phyloP scores from a whole-genome alignment of 2,888 invertebrate species.

The Melitaea athalia region DNA sequence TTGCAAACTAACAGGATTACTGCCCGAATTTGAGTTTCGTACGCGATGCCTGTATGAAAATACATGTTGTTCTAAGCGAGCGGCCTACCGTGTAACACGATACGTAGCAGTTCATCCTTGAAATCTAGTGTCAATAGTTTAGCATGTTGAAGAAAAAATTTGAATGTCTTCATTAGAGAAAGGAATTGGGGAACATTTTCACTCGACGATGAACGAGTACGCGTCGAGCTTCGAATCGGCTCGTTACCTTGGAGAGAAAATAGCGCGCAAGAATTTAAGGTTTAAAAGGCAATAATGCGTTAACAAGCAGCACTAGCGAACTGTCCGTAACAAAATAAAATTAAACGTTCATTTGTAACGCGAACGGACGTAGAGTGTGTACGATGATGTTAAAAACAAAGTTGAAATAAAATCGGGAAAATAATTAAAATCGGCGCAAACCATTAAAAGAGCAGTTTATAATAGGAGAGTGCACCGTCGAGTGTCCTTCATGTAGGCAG shows the following conservation, averaged over 20 bases:
- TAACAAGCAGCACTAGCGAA: slow-evolving; percentile 19
- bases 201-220: slow-evolving; percentile 10
- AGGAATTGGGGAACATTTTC: slow-evolving; percentile 9
- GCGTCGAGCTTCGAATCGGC: slow-evolving; percentile 30
- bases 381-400: slow-evolving; percentile 44
- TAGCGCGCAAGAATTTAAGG: slow-evolving; percentile 29
- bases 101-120: slow-evolving; percentile 30
- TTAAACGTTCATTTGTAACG: slow-evolving; percentile 27
- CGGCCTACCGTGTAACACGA: slow-evolving; percentile 28
- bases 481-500: slow-evolving; percentile 82
- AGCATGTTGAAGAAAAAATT: slow-evolving; percentile 23
- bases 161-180: slow-evolving; percentile 54
- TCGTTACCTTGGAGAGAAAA: slow-evolving; percentile 32
- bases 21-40: slow-evolving; percentile 69
- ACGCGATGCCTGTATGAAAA: slow-evolving; percentile 57
- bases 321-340: slow-evolving; percentile 28
- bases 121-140: slow-evolving; percentile 30
- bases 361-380: slow-evolving; percentile 33
- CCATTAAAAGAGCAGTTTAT: slow-evolving; percentile 82
- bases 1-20: slow-evolving; percentile 76
- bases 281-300: slow-evolving; percentile 28
- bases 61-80: slow-evolving; percentile 49
- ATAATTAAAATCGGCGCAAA: slow-evolving; percentile 78
- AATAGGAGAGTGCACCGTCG: slow-evolving; percentile 77
- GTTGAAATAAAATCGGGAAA: slow-evolving; percentile 63